Evolutionary conservation across 2,888 invertebrate species (phyloP).

Genomic region (Chymomyza fuscimana): DNA sequence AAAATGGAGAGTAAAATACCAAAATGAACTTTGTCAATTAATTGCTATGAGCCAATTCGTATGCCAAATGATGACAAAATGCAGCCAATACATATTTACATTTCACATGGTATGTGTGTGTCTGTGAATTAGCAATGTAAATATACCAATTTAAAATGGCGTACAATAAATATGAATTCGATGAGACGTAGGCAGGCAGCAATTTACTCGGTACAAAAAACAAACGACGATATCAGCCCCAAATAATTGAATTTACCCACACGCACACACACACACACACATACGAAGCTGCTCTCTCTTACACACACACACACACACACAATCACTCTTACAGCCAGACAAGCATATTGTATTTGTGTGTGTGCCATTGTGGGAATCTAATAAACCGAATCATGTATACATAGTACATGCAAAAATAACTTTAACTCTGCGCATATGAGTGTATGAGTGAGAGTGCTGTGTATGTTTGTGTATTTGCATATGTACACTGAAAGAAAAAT

Average conservation of each 20-base stretch:
- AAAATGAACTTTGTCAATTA: conserved; percentile 74
- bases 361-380: conserved; percentile 70
- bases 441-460: conserved; percentile 16
- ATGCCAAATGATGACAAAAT: conserved; percentile 29
- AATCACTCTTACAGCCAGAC: conserved; percentile 24
- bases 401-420: conserved; percentile 60
- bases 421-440: conserved; percentile 46
- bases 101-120: conserved; percentile 30
- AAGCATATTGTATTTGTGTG: conserved; percentile 22
- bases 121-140: conserved; percentile 70
- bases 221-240: conserved; percentile 72
- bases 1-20: conserved; percentile 32
- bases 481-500: conserved; percentile 18
- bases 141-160: conserved; percentile 73
- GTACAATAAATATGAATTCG: conserved; percentile 72
- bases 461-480: conserved; percentile 41
- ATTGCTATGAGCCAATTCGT: conserved; percentile 51
- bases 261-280: conserved; percentile 33
- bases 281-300: conserved; percentile 29
- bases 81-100: conserved; percentile 22
- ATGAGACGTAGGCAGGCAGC: conserved; percentile 25
- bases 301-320: conserved; percentile 29
- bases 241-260: conserved; percentile 72
- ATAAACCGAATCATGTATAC: conserved; percentile 65
- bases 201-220: conserved; percentile 40